These are phyloP conservation scores for Probosciger aterrimus DNA, from an alignment of 2,113 vertebrate genomes.

Conservation along the genomic window DNA sequence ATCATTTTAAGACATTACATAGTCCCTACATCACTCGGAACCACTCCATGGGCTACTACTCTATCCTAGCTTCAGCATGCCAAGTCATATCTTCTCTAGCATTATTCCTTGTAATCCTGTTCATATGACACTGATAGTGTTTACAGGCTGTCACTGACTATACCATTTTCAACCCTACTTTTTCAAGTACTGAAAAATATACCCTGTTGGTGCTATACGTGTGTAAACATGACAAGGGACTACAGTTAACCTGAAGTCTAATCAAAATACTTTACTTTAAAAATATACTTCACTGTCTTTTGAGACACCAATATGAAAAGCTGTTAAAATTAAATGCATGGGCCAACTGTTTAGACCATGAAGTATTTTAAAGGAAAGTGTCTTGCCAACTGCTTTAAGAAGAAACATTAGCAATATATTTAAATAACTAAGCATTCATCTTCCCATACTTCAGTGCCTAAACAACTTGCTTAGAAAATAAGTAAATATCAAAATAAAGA, in stretches of 20 bases:
- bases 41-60: neutral
- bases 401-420: neutral
- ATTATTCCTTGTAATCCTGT: neutral
- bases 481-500: neutral
- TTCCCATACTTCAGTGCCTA: neutral
- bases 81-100: neutral
- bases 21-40: neutral
- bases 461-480: neutral
- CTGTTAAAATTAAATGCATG: neutral
- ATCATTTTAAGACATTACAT: neutral
- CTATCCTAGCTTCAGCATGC: neutral
- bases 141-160: neutral
- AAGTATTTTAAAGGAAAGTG: neutral
- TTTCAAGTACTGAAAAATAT: neutral
- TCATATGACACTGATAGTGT: fast-evolving
- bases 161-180: neutral
- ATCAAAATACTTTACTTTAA: neutral
- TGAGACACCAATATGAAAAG: neutral
- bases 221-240: neutral
- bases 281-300: neutral
- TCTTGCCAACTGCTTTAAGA: neutral
- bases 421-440: neutral
- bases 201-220: neutral
- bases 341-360: neutral
- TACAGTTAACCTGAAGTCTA: neutral